Evolutionary conservation across 2,888 invertebrate genomes (phyloP).

Genomic region (Dolichopus griseipennis): DNA sequence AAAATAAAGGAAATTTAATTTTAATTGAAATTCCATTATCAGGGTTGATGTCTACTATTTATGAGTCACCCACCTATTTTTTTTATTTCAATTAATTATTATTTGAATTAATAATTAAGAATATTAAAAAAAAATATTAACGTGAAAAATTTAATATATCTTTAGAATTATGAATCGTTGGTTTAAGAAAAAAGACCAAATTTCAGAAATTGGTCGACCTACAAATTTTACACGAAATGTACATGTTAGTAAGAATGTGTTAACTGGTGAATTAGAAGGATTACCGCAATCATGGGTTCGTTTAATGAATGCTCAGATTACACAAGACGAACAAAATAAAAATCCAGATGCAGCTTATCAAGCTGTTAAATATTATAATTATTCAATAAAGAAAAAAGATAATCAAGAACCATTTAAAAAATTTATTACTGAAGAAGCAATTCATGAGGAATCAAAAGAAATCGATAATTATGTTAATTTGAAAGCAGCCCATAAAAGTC

Average conservation of each 20-base stretch:
- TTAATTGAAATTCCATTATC: neutral
- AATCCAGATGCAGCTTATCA: constrained; percentile 86
- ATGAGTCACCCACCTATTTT: neutral
- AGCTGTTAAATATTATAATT: constrained; percentile 84
- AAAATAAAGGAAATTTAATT: neutral
- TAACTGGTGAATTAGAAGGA: constrained; percentile 77
- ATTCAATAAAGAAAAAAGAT: constrained; percentile 73
- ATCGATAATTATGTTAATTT: constrained; percentile 67
- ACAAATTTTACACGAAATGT: constrained; percentile 78
- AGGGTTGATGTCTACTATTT: neutral
- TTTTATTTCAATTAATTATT: neutral
- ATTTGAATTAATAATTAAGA: neutral
- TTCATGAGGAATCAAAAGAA: constrained; percentile 73
- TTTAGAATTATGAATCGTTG: constrained; percentile 29
- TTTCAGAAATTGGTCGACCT: constrained; percentile 63
- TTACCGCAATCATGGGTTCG: constrained; percentile 75
- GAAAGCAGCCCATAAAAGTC: constrained; percentile 62
- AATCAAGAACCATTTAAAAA: constrained; percentile 66
- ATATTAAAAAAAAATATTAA: neutral
- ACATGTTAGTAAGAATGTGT: constrained; percentile 75
- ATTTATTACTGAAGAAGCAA: constrained; percentile 69
- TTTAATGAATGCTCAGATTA: constrained; percentile 72
- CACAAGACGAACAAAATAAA: constrained; percentile 76
- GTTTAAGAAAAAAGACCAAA: constrained; percentile 42
- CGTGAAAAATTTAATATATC: too few species aligned